Evolutionary conservation across 2,113 vertebrate species (phyloP), one percentile per base, ranked within the genome.

Genomic region (Neolamprologus sp.): DNA sequence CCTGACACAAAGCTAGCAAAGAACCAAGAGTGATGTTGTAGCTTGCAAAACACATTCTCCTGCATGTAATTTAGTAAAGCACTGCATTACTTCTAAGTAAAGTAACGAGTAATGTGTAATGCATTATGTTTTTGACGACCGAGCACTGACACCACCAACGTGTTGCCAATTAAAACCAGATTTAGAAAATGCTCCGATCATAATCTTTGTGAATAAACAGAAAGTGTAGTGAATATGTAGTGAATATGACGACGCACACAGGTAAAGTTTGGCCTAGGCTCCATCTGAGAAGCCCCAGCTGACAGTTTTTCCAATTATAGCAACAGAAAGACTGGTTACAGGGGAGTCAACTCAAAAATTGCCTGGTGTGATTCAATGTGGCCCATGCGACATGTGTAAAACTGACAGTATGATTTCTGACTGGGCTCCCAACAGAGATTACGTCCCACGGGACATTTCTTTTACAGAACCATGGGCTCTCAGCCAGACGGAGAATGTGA

Each of bases 261-360:
- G 53, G 45, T 85, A 85, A 79, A 60, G 71, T 63, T 35, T 3
- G 73, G 75, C 26, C 28, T n/a, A 0, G 9, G 42, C 71, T 78
- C 42, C 42, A 49, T n/a, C 10, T 28, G 42, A 31, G 80, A 68
- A 37, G 58, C 83, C 79, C 79, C 73, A 42, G 82, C 75, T 89
- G 88, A 86, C 87, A 92, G 83, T 78, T 93, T 90, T 92, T 93
- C 89, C 93, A 93, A 87, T 92, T 92, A 90, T 33, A 17, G 28
- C 31, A 5, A 47, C 82, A 82, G 85, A 89, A 35, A 89, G 87
- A 89, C 35, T 83, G 84, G 68, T 86, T 88, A 83, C 73, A 85
- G 68, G 49, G 65, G 79, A 91, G 71, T 82, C 79, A 73, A 91
- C 82, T 90, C 87, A 82, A 84, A 88, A 92, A 92, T 85, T 87